Evolutionary conservation across 2,888 invertebrate species (phyloP).

Genomic region (Netelia inedita): DNA sequence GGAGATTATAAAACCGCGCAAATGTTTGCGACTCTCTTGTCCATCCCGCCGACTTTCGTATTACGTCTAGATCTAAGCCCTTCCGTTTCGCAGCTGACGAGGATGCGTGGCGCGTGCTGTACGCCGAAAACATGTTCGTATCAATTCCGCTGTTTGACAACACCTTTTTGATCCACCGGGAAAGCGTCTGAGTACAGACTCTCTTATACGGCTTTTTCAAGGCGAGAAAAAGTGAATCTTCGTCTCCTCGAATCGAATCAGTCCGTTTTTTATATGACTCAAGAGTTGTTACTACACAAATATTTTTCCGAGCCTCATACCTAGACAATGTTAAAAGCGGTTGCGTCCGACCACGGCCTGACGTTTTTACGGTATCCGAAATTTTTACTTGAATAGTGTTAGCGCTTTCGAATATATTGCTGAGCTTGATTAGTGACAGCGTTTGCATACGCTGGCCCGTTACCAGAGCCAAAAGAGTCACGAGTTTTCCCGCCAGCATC

Average conservation of each 20-base stretch:
- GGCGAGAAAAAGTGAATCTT: conserved; percentile 36
- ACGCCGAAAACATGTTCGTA: conserved; percentile 19
- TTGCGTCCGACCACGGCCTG: conserved; percentile 25
- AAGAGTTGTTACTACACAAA: conserved; percentile 35
- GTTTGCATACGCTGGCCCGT: conserved; percentile 27
- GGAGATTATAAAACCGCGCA: conserved; percentile 42
- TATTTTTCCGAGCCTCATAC: conserved; percentile 29
- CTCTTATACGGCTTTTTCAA: conserved; percentile 21
- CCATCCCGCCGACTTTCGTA: conserved; percentile 40
- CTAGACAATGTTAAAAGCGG: conserved; percentile 36
- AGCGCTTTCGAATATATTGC: conserved; percentile 33
- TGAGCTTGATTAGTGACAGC: conserved; percentile 37
- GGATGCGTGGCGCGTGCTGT: conserved; percentile 35
- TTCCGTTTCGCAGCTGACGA: conserved; percentile 39
- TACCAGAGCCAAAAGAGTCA: conserved; percentile 20
- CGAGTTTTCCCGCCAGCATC: conserved; percentile 7
- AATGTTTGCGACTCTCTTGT: conserved; percentile 45
- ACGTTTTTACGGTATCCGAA: conserved; percentile 22
- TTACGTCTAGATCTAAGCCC: conserved; percentile 41
- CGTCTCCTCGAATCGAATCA: conserved; percentile 27
- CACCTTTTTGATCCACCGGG: conserved; percentile 32
- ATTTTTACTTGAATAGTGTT: conserved; percentile 25
- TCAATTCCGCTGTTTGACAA: conserved; percentile 30
- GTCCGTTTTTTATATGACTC: conserved; percentile 24
- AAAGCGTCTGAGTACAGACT: conserved; percentile 34